Percentiles rank a stretch among this genome's conserved stretches.
These are phyloP conservation scores for Gambusia holbrooki DNA, from an alignment of 2,113 vertebrate species.

Conservation along the genomic window DNA sequence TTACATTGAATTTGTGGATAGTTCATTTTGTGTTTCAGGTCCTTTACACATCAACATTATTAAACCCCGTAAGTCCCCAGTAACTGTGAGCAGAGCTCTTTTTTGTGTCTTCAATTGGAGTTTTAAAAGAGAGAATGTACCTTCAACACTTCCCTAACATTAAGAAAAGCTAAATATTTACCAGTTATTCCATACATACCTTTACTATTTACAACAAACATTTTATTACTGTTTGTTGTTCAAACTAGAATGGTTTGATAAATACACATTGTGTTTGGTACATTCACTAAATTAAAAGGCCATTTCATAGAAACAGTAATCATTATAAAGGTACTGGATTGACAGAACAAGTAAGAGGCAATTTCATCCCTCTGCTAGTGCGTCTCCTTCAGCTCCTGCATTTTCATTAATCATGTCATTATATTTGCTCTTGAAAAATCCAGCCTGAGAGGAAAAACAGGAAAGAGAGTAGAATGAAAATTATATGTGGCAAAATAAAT, in stretches of 20 bases:
- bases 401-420: slow-evolving; percentile 72
- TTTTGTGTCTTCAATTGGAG: not conserved
- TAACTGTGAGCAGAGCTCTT: no score
- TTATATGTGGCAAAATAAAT: no score
- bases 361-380: not conserved
- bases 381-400: not conserved
- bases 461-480: not conserved
- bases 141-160: not conserved
- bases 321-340: not conserved
- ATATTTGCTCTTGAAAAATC: slow-evolving; percentile 87
- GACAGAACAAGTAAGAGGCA: not conserved
- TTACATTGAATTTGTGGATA: no score
- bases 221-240: no score
- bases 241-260: no score
- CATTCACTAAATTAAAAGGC: not conserved
- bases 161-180: no score
- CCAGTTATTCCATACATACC: no score
- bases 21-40: no score
- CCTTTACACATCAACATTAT: no score
- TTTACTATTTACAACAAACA: no score
- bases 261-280: no score
- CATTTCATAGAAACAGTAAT: not conserved
- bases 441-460: slow-evolving; percentile 72
- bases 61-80: no score
- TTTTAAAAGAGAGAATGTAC: not conserved